A percentile compares a stretch with the other conserved stretches of the same genome.
Evolutionary conservation across 2,888 invertebrate genomes (phyloP).

Genomic region (Stratiomys singularior): DNA sequence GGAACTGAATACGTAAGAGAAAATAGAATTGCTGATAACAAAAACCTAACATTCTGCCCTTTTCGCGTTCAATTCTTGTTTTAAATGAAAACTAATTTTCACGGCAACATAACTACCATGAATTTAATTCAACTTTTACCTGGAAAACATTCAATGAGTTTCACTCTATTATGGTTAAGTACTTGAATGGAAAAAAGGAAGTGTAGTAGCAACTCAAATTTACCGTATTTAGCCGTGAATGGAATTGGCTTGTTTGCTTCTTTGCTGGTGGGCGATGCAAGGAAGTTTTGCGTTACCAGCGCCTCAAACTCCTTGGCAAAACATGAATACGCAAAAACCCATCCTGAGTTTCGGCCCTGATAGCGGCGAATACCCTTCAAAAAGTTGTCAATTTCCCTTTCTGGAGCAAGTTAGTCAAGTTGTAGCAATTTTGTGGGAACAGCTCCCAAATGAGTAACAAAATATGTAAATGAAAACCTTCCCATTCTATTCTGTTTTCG

Average conservation of each 20-base stretch:
- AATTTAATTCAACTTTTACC: conserved; percentile 24
- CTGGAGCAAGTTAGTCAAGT: conserved; percentile 40
- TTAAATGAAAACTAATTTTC: conserved; percentile 23
- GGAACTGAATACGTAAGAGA: no score
- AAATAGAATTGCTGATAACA: no score
- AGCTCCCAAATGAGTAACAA: conserved; percentile 53
- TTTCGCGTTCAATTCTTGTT: not conserved
- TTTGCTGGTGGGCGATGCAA: not conserved
- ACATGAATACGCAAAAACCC: not conserved
- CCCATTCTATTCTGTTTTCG: not conserved
- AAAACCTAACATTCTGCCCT: no score
- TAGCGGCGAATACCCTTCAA: not conserved
- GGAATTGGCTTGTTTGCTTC: not conserved
- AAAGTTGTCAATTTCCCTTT: conserved; percentile 52
- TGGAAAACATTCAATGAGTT: conserved; percentile 13
- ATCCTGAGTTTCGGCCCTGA: not conserved
- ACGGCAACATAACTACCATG: not conserved
- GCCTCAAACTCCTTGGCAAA: not conserved
- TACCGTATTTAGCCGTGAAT: conserved; percentile 16
- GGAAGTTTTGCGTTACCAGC: conserved; percentile 3
- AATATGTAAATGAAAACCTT: conserved; percentile 51
- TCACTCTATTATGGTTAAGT: not conserved
- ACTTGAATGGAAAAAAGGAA: conserved; percentile 14
- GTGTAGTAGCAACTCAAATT: conserved; percentile 21
- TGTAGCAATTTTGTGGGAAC: conserved; percentile 51